phyloP scores from a whole-genome alignment of 2,113 vertebrate genomes.

The Apistogramma diplotaenia region DNA sequence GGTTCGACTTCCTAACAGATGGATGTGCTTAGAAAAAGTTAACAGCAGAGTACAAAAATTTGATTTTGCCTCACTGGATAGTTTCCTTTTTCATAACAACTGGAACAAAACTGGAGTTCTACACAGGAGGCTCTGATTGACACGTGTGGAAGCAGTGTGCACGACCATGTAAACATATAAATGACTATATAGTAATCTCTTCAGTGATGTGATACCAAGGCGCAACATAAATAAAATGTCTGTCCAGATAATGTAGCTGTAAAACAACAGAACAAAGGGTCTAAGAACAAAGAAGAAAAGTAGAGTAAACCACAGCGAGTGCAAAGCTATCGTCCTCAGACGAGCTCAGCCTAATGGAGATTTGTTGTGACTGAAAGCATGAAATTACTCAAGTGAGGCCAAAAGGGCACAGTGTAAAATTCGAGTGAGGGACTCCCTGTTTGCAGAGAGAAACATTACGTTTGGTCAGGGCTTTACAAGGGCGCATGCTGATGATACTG shows the following conservation, averaged over 20 bases:
- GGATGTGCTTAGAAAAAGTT: background rate
- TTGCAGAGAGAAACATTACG: background rate
- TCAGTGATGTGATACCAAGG: background rate
- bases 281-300: background rate
- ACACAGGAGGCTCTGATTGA: background rate
- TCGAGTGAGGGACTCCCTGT: background rate
- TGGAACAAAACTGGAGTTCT: no score
- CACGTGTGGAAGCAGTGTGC: background rate
- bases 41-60: background rate
- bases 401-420: background rate
- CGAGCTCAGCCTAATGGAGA: background rate
- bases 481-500: background rate
- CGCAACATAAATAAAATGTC: background rate
- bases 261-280: background rate
- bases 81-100: background rate
- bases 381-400: background rate
- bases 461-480: background rate
- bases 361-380: slow-evolving; percentile 30
- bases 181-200: background rate
- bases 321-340: background rate
- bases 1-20: background rate
- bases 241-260: background rate
- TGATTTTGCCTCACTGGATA: background rate
- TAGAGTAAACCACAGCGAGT: background rate
- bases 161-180: background rate